phyloP scores from a whole-genome alignment of 64 coral and sea anemone species.

The Hydrozoanthus tunicans region DNA sequence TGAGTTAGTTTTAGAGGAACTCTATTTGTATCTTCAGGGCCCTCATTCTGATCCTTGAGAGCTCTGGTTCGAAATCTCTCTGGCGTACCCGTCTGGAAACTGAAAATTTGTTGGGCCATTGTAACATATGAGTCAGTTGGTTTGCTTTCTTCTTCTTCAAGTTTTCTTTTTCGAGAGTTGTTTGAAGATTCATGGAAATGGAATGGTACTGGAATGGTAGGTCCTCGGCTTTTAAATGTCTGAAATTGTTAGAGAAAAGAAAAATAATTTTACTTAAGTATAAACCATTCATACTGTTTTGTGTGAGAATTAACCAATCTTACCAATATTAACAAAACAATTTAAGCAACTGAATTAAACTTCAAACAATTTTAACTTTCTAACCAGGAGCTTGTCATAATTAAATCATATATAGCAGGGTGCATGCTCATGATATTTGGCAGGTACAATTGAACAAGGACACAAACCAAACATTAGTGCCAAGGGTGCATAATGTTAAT shows the following conservation, averaged over 20 bases:
- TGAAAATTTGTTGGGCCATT: constrained; percentile 46
- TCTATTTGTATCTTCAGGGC: background rate
- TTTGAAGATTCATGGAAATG: constrained; percentile 49
- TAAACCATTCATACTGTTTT: no score
- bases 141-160: constrained; percentile 32
- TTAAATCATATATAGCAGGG: no score
- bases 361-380: background rate
- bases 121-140: constrained; percentile 12
- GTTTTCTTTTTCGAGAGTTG: constrained; percentile 39
- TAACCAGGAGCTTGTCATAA: no score
- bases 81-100: constrained; percentile 37
- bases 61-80: constrained; percentile 41
- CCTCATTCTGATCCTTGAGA: constrained; percentile 34
- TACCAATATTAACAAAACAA: background rate
- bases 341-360: no score
- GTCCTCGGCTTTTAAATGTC: constrained; percentile 78
- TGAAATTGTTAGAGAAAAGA: background rate
- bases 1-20: constrained; percentile 32
- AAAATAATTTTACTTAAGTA: background rate
- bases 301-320: no score
- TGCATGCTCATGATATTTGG: no score
- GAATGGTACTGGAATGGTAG: constrained; percentile 86
- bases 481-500: no score
- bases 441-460: no score
- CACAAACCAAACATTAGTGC: no score